Conservation (phyloP, 2,113 vertebrate genomes). For the Neodon shergylaensis region DNA sequence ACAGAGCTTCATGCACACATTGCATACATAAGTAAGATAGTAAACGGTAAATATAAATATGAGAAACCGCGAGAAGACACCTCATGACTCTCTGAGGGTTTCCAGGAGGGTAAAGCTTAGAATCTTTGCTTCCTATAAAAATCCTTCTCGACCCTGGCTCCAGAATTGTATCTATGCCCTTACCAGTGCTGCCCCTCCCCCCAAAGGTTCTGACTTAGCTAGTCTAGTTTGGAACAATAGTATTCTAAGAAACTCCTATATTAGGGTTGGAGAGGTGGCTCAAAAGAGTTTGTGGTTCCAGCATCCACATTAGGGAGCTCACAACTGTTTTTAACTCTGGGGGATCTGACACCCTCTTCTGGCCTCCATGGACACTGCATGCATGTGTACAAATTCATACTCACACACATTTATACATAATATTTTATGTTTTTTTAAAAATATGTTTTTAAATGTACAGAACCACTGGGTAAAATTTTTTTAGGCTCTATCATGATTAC, state of each 20-base stretch:
- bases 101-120: background rate
- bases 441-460: background rate
- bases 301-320: background rate
- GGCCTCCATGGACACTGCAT: background rate
- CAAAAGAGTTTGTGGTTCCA: background rate
- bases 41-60: background rate
- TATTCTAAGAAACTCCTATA: background rate
- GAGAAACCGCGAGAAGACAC: background rate
- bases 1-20: background rate
- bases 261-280: background rate
- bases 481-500: background rate
- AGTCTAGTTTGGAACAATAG: background rate
- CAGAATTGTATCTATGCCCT: background rate
- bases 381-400: background rate
- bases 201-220: background rate
- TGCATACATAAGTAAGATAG: background rate
- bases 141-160: background rate
- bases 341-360: background rate
- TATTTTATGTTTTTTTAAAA: background rate
- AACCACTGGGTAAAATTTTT: background rate
- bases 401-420: background rate
- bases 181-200: background rate
- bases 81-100: background rate
- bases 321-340: background rate
- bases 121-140: slow-evolving; percentile 7